phyloP scores from a whole-genome alignment of 2,888 invertebrate genomes.

The Zelleria hepariella region DNA sequence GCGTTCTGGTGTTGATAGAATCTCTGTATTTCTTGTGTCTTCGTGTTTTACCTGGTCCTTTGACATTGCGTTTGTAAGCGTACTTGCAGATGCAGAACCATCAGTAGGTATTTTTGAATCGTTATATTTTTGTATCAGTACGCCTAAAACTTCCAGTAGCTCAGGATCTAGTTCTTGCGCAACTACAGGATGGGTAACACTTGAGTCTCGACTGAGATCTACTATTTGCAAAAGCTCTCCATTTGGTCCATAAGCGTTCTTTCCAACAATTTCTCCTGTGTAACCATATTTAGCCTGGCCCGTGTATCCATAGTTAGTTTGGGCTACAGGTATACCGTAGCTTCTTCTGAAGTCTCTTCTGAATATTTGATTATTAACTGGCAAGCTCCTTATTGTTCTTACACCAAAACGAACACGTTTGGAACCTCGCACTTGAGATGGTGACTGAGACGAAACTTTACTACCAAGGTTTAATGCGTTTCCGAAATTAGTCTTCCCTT shows the following conservation, averaged over 20 bases:
- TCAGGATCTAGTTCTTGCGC: neutral
- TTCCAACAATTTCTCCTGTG: no score
- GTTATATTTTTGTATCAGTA: neutral
- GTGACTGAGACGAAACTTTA: neutral
- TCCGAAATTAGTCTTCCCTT: neutral
- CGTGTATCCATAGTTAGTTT: no score
- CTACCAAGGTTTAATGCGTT: neutral
- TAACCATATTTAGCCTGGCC: no score
- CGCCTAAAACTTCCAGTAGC: neutral
- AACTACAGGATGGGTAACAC: neutral
- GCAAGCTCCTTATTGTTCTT: neutral
- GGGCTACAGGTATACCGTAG: no score
- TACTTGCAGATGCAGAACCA: no score
- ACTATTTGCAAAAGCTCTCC: neutral
- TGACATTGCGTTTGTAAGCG: no score
- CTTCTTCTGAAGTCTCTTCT: neutral
- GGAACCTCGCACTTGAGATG: neutral
- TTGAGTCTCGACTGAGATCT: neutral
- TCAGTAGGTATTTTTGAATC: neutral
- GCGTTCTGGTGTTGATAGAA: no score
- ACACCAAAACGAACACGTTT: neutral
- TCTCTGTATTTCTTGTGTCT: no score
- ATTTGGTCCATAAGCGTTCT: neutral
- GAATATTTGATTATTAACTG: neutral
- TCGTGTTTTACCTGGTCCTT: no score